Base-by-base conservation (phyloP, 2,797 vertebrate species). In the Netta rufina region DNA sequence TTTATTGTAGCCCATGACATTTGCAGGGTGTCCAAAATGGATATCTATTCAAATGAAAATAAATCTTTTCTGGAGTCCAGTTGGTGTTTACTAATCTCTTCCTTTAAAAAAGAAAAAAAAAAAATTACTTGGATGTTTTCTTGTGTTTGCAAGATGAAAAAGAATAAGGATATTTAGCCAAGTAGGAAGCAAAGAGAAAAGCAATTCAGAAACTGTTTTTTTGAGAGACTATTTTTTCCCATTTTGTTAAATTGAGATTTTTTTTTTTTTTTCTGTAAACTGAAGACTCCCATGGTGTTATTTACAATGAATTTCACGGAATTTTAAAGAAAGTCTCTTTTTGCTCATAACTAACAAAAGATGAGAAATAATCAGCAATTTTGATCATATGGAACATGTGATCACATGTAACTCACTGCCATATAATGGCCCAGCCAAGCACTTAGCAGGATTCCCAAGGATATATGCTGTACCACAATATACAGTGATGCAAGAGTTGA, bases 21-120 rank as follows among this genome's bases (percentile, higher is more conserved):
- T 97, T 95, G 3, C 18, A 81, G 5, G 2, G 4, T 91, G 70
- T 88, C 85, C 69, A 94, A 75, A 45, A 75, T 43, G 62, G 57
- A 39, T 91, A 75, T 92, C 94, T 87, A 58, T 66, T 27, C 24
- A 90, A 85, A 89, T 70, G 16, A 86, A 89, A 91, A 65, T 75
- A 89, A 65, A 66, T 16, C 30, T 80, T 83, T 22, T 66, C 58
- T 85, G 51, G 28, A 89, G 79, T 91, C 89, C 94, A 95, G 89
- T 87, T 97, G 95, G 93, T 97, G 94, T 95, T 97, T 92, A 93
- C 62, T 69, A 64, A 92, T 47, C n/a, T 85, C 43, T 91, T 87
- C 54, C 3, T 3, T 81, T 18, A 20, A 79, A 88, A 28, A 38
- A 57, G 25, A 89, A 13, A 49, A 49, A 36, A n/a, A 58, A 47